These are phyloP conservation scores for Oophaga pumilio DNA, from an alignment of 2,113 vertebrate genomes.

Conservation along the genomic window DNA sequence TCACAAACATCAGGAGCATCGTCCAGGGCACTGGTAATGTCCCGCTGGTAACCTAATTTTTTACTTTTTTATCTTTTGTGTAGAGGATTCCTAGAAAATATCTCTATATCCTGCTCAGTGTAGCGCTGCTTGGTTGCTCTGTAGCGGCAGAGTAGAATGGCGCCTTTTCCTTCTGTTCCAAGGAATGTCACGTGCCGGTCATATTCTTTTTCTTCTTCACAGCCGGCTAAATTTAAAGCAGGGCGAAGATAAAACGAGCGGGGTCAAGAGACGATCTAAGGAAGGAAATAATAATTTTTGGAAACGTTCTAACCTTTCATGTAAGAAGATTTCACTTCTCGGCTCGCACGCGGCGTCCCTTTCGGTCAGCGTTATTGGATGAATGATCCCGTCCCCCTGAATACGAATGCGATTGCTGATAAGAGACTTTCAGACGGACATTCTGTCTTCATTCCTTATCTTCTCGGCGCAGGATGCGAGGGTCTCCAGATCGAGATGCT, in stretches of 20 bases:
- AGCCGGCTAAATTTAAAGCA: slow-evolving; percentile 14
- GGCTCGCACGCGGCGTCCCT: background rate
- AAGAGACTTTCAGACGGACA: slow-evolving; percentile 21
- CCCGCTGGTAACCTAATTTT: too few species aligned
- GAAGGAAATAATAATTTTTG: slow-evolving; percentile 39
- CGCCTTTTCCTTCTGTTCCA: background rate
- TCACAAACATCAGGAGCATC: too few species aligned
- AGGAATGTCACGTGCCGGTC: background rate
- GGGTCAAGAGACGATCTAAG: slow-evolving; percentile 26
- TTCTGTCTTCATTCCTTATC: slow-evolving; percentile 36
- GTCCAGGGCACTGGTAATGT: too few species aligned
- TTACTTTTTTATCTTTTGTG: too few species aligned
- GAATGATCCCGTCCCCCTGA: background rate
- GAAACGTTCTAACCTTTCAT: slow-evolving; percentile 29
- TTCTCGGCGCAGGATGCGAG: slow-evolving; percentile 15
- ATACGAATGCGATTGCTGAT: slow-evolving; percentile 34
- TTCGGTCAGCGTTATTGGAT: slow-evolving; percentile 1
- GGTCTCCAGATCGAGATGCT: background rate
- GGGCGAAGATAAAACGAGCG: background rate
- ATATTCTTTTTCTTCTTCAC: background rate
- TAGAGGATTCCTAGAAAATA: too few species aligned
- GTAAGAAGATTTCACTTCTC: slow-evolving; percentile 29
- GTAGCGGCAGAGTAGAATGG: background rate
- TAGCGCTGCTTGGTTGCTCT: too few species aligned
- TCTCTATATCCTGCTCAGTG: too few species aligned